A percentile compares a stretch with the other conserved stretches of the same genome.
These are phyloP conservation scores for Adela reaumurella DNA, from an alignment of 2,888 invertebrate genomes.

Conservation along the genomic window DNA sequence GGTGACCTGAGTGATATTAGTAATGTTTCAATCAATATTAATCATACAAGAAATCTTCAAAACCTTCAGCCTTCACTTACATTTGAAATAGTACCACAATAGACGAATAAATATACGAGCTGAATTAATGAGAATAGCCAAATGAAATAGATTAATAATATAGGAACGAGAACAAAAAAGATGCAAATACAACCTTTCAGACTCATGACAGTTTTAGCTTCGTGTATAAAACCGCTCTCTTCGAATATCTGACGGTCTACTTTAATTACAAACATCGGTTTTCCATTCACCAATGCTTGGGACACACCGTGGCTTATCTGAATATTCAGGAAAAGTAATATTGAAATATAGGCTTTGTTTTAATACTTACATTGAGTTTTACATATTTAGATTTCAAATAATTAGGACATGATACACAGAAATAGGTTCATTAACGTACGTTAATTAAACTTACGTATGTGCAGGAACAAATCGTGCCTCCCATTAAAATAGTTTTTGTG, in stretches of 20 bases:
- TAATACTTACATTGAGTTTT: too few relatives aligned
- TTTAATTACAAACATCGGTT: conserved; percentile 51
- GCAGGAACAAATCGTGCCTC: conserved; percentile 57
- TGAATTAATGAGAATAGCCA: too few relatives aligned
- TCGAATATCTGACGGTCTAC: conserved; percentile 58
- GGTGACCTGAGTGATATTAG: conserved; percentile 36
- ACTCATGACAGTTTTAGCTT: conserved; percentile 52
- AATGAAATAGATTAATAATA: too few relatives aligned
- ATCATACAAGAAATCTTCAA: too few relatives aligned
- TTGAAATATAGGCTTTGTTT: too few relatives aligned
- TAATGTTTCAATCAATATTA: too few relatives aligned
- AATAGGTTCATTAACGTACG: too few relatives aligned
- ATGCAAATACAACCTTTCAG: conserved; percentile 52
- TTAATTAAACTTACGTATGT: conserved; percentile 54
- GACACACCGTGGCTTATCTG: conserved; percentile 52
- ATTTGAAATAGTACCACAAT: background rate
- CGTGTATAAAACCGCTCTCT: conserved; percentile 48
- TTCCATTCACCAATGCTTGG: conserved; percentile 48
- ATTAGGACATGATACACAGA: too few relatives aligned
- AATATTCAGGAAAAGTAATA: background rate
- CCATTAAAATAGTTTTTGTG: conserved; percentile 54
- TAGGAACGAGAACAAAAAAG: too few relatives aligned
- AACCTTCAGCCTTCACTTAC: too few relatives aligned
- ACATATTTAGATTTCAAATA: too few relatives aligned
- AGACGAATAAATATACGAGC: too few relatives aligned